These are phyloP conservation scores for Macrobrachium rosenbergii DNA, from an alignment of 1,140 invertebrate genomes.

Conservation along the genomic window DNA sequence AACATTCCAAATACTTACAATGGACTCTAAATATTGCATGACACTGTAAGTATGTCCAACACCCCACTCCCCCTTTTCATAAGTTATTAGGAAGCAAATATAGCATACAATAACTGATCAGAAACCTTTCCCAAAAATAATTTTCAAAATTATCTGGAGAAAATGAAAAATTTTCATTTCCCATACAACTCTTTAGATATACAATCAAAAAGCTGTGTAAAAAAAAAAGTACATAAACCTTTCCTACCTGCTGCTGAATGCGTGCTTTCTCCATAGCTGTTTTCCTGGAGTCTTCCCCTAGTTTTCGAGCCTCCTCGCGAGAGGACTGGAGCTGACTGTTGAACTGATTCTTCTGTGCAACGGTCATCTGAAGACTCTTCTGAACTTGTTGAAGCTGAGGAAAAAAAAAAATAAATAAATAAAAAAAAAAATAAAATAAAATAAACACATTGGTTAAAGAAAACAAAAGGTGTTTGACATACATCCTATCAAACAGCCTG, in stretches of 20 bases:
- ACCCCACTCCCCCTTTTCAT: no score
- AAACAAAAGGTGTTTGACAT: no score
- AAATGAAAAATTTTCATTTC: no score
- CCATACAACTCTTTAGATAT: neutral
- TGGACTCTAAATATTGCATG: neutral
- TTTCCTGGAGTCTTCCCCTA: constrained; percentile 57
- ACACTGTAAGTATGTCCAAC: neutral
- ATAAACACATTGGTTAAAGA: no score
- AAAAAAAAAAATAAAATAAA: constrained; percentile 16
- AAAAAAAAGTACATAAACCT: no score
- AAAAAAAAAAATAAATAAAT: neutral
- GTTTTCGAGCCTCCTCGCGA: constrained; percentile 49
- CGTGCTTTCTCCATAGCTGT: constrained; percentile 49
- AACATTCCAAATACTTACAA: neutral
- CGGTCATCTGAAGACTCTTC: constrained; percentile 59
- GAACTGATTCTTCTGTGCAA: constrained; percentile 53
- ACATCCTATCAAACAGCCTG: no score
- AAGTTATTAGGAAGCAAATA: no score
- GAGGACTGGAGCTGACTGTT: constrained; percentile 46
- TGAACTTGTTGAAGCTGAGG: constrained; percentile 52
- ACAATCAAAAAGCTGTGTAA: neutral
- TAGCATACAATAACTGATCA: no score
- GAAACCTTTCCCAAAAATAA: neutral
- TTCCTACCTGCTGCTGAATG: constrained; percentile 32
- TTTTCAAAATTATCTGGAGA: no score